Conservation (phyloP, 2,113 vertebrate genomes). For the Gambusia affinis region DNA sequence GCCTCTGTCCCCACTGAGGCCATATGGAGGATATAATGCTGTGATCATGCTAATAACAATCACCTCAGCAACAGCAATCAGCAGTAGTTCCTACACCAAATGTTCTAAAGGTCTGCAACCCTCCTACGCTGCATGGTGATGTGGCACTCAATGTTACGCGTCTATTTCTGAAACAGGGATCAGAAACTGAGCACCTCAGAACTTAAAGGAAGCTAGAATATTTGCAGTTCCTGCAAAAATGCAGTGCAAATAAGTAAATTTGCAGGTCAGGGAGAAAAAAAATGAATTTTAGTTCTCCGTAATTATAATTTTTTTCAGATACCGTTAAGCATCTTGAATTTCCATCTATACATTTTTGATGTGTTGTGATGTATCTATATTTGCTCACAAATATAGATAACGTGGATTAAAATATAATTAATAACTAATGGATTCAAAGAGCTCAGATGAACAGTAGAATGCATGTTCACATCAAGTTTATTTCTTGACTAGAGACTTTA, state of each 20-base stretch:
- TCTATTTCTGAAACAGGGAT: not conserved
- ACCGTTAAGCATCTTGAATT: not conserved
- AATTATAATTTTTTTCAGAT: not conserved
- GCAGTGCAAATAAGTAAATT: not conserved
- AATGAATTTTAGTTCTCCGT: no score
- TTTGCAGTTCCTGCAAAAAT: not conserved
- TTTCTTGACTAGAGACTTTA: not conserved
- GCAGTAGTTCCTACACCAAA: constrained; percentile 37
- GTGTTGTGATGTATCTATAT: not conserved
- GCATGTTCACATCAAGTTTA: not conserved
- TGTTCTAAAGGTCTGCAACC: constrained; percentile 28
- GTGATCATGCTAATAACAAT: constrained; percentile 74
- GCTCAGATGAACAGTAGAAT: not conserved
- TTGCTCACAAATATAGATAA: not conserved
- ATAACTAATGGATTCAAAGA: not conserved
- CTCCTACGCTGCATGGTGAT: constrained; percentile 15
- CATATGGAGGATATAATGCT: constrained; percentile 70
- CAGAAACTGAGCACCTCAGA: not conserved
- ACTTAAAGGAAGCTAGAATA: not conserved
- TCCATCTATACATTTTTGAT: not conserved
- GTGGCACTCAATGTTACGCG: constrained; percentile 9
- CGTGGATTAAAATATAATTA: no score
- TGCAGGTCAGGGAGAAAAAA: no score
- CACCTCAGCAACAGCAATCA: constrained; percentile 59
- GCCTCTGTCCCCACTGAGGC: constrained; percentile 78